Base-by-base conservation (phyloP, 2,797 vertebrate genomes). In the Rhabdophis nuchalis region DNA sequence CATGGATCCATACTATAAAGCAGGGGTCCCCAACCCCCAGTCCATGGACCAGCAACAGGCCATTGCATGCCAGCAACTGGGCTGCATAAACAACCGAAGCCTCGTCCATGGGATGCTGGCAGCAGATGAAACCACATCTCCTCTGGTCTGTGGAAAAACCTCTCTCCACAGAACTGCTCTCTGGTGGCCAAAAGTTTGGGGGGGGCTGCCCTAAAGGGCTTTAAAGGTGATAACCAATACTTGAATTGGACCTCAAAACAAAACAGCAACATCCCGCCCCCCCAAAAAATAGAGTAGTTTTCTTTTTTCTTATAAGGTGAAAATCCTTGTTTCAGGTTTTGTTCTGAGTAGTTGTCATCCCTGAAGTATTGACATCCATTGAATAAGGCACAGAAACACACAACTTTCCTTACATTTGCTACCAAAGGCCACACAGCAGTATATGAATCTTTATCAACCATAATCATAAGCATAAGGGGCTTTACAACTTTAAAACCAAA, bases 401-500 rank as follows among this genome's bases (percentile, higher is more conserved):
- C 89, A 52, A 91, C 89, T 90, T 89, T 87, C 72, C 25, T 87
- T 41, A 85, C 61, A 57, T 95, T 2, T 86, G 29, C 56, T 8
- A 7, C 50, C 90, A 90, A 88, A 88, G 89, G n/a, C 23, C 56
- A 88, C 32, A 50, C 86, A 87, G 68, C 29, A 68, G 4, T 41
- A 88, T 0, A 1, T 0, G 9, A 90, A 94, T 91, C 95, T 92
- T 93, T 94, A 95, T 96, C 92, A 95, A 87, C 94, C 92, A 93
- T 90, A 94, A 57, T 92, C 91, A 20, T 93, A 60, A 96, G 36
- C 88, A 92, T 90, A 93, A 0, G 3, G 95, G 93, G 95, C 94
- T 93, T 93, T 54, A 87, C 46, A 95, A 95, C 61, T 95, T 94
- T 93, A 87, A 77, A 96, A 96, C 94, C 91, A 93, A 96, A 96